phyloP scores from a whole-genome alignment of 1,140 invertebrate genomes.

The Brachionus rubens region DNA sequence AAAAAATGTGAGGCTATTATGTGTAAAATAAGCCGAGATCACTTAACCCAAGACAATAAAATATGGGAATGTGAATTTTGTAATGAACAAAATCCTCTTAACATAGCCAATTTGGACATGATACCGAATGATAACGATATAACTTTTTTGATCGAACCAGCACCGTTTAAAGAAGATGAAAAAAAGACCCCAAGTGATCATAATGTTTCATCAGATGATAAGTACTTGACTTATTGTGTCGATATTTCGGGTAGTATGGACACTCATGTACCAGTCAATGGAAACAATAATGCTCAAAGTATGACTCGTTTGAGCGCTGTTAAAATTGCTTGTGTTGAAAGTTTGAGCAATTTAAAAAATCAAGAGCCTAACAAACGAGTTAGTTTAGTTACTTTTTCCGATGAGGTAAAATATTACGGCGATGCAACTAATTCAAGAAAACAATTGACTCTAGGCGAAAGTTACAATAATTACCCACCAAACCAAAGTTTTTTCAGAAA shows the following conservation, averaged over 20 bases:
- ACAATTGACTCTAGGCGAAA: background rate
- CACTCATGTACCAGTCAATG: slow-evolving; percentile 49
- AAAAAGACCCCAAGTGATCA: slow-evolving; percentile 40
- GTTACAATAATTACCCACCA: no score
- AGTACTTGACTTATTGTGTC: slow-evolving; percentile 52
- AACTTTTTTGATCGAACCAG: slow-evolving; percentile 52
- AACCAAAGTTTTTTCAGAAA: background rate
- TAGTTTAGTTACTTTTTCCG: slow-evolving; percentile 51
- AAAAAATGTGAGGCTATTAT: slow-evolving; percentile 34
- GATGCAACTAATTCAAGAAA: slow-evolving; percentile 47
- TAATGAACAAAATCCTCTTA: slow-evolving; percentile 50
- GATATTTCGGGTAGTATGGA: slow-evolving; percentile 57
- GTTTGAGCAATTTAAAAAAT: slow-evolving; percentile 51
- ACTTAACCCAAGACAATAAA: background rate
- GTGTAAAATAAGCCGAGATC: background rate
- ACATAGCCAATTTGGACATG: slow-evolving; percentile 50
- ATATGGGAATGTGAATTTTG: slow-evolving; percentile 53
- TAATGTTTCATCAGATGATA: no score
- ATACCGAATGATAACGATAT: slow-evolving; percentile 52
- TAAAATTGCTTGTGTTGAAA: slow-evolving; percentile 51
- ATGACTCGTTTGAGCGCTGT: slow-evolving; percentile 51
- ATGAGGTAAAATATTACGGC: slow-evolving; percentile 51
- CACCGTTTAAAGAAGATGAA: slow-evolving; percentile 47
- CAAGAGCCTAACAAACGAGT: slow-evolving; percentile 53
- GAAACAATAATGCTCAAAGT: slow-evolving; percentile 46